Evolutionary conservation across 1,140 invertebrate genomes (phyloP), one percentile per base, ranked within the genome.

Genomic region (Spodoptera frugiperda): DNA sequence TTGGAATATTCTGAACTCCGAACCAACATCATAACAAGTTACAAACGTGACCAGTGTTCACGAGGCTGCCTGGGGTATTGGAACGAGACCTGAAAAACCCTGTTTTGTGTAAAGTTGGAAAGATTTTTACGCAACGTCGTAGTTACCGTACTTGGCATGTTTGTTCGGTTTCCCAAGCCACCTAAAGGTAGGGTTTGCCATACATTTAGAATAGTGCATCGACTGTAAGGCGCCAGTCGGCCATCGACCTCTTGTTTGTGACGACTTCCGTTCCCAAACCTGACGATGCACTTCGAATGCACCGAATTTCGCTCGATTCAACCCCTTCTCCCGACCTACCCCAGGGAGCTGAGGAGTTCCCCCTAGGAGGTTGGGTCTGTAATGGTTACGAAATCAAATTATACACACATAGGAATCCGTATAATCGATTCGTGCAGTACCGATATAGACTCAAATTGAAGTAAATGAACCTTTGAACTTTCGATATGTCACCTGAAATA

Each of bases 211-310:
- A 19, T 61, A 33, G 44, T 49, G 30, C 25, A 11, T 49, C 71
- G 71, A 59, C 71, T 59, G 21, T 11, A 49, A 74, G 86, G 83
- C 86, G 86, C 84, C 86, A 74, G 39, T 12, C 77, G 86, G 84
- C 51, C 86, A 73, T 78, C 67, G 82, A 85, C 78, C 86, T 63
- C 75, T 53, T 88, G 84, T 88, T 88, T 88, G 86, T 82, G 76
- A 82, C 76, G 74, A 83, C 77, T 86, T 86, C 83, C 83, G 84
- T 67, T 59, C 75, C 75, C 80, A 19, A 80, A 81, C 76, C 84
- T 82, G 78, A 84, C 78, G 73, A 81, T 87, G 84, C 84, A 84
- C 65, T 84, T 83, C 76, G 79, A 79, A 80, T 86, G 78, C 82
- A 78, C 70, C 63, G 75, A 79, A 84, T 61, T 80, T 77, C 78